Evolutionary conservation across 1,140 invertebrate genomes (phyloP), one percentile per base, ranked within the genome.

Genomic region (Neocloeon triangulifer): DNA sequence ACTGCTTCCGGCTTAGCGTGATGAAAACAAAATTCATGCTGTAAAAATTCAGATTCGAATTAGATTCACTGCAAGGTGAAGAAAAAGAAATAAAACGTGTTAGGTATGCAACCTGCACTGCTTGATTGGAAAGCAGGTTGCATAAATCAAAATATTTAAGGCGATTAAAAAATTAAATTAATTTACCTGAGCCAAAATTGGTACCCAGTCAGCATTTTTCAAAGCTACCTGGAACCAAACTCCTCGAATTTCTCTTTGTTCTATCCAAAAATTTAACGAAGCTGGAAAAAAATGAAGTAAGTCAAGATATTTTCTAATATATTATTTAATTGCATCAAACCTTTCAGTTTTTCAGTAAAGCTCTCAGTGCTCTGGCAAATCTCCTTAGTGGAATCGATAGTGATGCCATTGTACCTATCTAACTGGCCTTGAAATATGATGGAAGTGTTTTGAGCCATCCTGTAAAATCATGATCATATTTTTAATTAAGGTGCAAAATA

Each of bases 1-100:
- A 84, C 71, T 51, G 69, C 74, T 12, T 72, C 64, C 15, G 70
- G 58, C 39, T 72, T 67, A 0, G 80, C 76, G 59, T 89, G 80
- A 54, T 92, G 84, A 46, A 75, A 89, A 34, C 70, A 68, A 47
- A 91, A 89, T 13, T 75, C 78, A 45, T 73, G 61, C 66, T 79
- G 44, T 20, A 56, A 57, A 19, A 34, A 40, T 37, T 10, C 30
- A 37, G 36, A 19, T 22, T 27, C 2, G 23, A 40, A 29, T 33
- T 19, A 32, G 35, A 14, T 22, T 29, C 2, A 19, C n/a, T n/a
- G n/a, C n/a, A n/a, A n/a, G n/a, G n/a, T n/a, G n/a, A n/a, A n/a
- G n/a, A n/a, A n/a, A n/a, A n/a, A n/a, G n/a, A n/a, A n/a, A n/a
- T n/a, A n/a, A n/a, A n/a, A n/a, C n/a, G n/a, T n/a, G n/a, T n/a